These are phyloP conservation scores for Aphelenchoides besseyi DNA, from an alignment of 1,140 invertebrate genomes.

Conservation along the genomic window DNA sequence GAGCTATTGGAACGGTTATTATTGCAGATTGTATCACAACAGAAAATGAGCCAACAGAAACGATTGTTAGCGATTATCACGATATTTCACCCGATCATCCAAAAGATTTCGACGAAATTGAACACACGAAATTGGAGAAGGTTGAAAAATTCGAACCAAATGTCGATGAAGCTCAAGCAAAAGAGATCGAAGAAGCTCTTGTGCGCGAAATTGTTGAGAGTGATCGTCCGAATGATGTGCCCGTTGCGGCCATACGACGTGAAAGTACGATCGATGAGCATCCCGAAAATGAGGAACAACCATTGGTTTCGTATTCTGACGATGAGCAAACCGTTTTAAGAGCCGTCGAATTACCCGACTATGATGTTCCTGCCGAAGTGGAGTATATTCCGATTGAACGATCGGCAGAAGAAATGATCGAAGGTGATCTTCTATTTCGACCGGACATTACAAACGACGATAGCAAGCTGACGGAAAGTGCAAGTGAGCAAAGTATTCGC, in stretches of 20 bases:
- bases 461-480: background rate
- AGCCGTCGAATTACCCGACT: background rate
- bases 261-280: background rate
- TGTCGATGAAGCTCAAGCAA: background rate
- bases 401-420: background rate
- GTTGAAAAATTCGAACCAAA: background rate
- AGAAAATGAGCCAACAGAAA: background rate
- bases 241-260: background rate
- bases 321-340: background rate
- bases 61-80: background rate
- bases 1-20: background rate
- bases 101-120: background rate
- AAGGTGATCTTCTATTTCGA: background rate
- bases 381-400: background rate
- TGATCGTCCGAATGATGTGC: background rate
- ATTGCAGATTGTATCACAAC: background rate
- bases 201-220: background rate
- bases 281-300: background rate
- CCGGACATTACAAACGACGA: background rate
- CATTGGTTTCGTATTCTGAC: too few relatives aligned
- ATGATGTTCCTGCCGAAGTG: background rate
- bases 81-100: background rate
- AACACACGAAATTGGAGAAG: background rate
- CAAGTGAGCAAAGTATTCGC: background rate
- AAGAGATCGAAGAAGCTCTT: background rate